Evolutionary conservation across 2,797 vertebrate genomes (phyloP), one percentile per base, ranked within the genome.

Genomic region (Eospalax fontanierii): DNA sequence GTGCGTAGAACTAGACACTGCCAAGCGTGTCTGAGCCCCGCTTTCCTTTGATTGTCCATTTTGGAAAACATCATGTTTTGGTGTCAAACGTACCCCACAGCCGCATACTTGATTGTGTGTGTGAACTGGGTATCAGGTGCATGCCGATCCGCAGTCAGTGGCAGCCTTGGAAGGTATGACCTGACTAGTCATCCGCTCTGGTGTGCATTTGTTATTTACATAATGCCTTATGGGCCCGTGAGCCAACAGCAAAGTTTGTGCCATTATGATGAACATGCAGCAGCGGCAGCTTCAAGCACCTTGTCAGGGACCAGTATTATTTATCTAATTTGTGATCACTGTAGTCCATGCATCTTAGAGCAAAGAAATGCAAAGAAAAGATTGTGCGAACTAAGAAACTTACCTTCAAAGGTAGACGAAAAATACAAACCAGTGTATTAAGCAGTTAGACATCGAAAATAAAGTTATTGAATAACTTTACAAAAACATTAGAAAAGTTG

Each of bases 381-480:
- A n/a, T 12, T 68, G 82, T 40, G 30, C 33, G 59, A 82, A 86
- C 59, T 74, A 78, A 65, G 76, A n/a, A 80, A 5, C 28, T 38
- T 95, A 16, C 6, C 15, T 89, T 93, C 22, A 76, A 75, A 75
- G 79, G 59, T 2, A 95, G 70, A 76, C 33, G 40, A 71, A 5
- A 79, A 95, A 73, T 92, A 46, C 78, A 96, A 92, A 50, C 21
- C 38, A 43, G 3, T 38, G 0, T 57, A 63, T 73, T 61, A 93
- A 90, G 24, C 54, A 50, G 18, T 54, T 75, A 81, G 70, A 15
- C 40, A 87, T 73, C 92, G 92, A 83, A 84, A 95, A 16, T 57
- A 86, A 73, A 26, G 33, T 70, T 50, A 35, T 33, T 4, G 8
- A 18, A 21, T 38, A 40, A 40, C 83, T 86, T 57, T 18, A 83